These are phyloP conservation scores for Anolis apletophallus DNA, from an alignment of 2,797 vertebrate species.

Conservation along the genomic window DNA sequence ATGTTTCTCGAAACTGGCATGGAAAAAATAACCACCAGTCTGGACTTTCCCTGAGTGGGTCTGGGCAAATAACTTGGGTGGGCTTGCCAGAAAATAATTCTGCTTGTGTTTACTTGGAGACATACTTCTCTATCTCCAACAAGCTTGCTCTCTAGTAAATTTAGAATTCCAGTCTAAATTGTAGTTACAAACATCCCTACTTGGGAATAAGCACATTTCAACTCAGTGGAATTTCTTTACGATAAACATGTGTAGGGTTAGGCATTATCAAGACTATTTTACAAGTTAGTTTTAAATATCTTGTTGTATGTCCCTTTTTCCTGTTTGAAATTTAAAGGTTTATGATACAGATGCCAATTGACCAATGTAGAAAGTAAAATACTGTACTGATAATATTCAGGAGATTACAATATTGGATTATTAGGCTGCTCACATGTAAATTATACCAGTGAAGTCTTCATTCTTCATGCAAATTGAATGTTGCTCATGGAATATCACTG, in stretches of 20 bases:
- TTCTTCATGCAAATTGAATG: background rate
- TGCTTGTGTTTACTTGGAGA: background rate
- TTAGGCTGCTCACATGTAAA: background rate
- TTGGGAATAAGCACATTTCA: background rate
- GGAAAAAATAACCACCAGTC: too few relatives aligned
- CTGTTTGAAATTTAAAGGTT: background rate
- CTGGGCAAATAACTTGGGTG: background rate
- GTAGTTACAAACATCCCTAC: background rate
- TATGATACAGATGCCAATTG: background rate
- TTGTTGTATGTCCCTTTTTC: background rate
- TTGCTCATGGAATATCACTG: background rate
- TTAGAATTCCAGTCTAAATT: background rate
- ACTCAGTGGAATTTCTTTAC: background rate
- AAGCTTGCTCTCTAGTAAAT: background rate
- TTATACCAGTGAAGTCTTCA: background rate
- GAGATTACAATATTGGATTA: background rate
- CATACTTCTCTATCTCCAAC: background rate
- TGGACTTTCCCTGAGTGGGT: too few relatives aligned
- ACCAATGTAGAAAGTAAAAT: background rate
- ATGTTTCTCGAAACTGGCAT: too few relatives aligned
- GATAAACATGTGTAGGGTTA: background rate
- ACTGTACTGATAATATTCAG: background rate
- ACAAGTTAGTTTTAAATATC: background rate
- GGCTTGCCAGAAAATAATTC: background rate
- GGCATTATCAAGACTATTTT: background rate